These are phyloP conservation scores for Atta texana DNA, from an alignment of 1,140 invertebrate genomes.

Conservation along the genomic window DNA sequence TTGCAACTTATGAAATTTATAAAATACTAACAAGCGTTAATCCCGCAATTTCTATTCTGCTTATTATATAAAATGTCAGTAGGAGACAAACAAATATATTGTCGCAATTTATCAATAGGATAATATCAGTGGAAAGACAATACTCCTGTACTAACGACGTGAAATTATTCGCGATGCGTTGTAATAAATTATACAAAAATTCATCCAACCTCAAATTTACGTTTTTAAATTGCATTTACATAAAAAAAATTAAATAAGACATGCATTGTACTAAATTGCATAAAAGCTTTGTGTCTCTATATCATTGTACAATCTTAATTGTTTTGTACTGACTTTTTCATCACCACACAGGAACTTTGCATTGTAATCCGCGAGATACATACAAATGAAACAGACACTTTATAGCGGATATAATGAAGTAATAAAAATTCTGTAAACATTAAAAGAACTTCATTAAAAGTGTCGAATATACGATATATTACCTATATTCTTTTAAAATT, in stretches of 20 bases:
- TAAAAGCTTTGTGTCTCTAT: not conserved
- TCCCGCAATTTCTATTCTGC: slow-evolving; percentile 32
- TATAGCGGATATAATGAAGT: no score
- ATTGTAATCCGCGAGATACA: not conserved
- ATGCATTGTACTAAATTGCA: not conserved
- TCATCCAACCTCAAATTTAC: not conserved
- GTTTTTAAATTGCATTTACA: slow-evolving; percentile 4
- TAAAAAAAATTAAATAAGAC: slow-evolving; percentile 5
- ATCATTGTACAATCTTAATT: slow-evolving; percentile 5
- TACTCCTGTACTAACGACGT: not conserved
- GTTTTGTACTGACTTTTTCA: not conserved
- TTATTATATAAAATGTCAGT: slow-evolving; percentile 31
- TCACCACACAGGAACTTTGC: no score
- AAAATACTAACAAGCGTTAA: slow-evolving; percentile 20
- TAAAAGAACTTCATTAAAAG: no score
- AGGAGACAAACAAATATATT: not conserved
- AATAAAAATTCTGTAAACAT: no score
- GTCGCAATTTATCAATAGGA: slow-evolving; percentile 11
- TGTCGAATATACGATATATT: no score
- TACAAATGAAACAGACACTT: not conserved
- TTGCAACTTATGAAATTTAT: not conserved
- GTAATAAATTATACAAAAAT: slow-evolving; percentile 44
- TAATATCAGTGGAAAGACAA: slow-evolving; percentile 18
- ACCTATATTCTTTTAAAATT: no score
- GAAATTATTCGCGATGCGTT: slow-evolving; percentile 30